Percentiles rank a stretch among this genome's conserved stretches.
Conservation (phyloP, 2,797 vertebrate species). For the Poecilia gillii region DNA sequence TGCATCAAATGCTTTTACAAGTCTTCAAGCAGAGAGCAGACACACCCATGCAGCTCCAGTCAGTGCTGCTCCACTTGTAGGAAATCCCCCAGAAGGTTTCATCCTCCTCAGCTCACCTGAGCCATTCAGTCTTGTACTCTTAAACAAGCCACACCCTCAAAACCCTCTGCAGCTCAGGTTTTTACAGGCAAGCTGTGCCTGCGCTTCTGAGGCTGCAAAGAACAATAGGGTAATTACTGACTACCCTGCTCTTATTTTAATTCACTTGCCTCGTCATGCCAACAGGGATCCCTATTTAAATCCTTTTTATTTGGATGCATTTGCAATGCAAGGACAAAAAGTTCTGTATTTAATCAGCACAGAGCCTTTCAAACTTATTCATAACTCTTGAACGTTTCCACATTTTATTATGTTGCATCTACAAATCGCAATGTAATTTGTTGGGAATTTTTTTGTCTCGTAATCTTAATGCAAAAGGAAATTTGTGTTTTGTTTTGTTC, state of each 20-base stretch:
- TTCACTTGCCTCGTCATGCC: conserved; percentile 47
- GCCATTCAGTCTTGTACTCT: conserved; percentile 45
- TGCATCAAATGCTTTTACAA: conserved; percentile 6
- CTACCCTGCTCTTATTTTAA: conserved; percentile 47
- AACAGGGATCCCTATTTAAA: conserved; percentile 60
- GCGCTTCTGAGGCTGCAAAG: conserved; percentile 39
- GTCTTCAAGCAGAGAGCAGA: conserved; percentile 14
- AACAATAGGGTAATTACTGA: conserved; percentile 60
- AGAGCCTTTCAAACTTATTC: conserved; percentile 37
- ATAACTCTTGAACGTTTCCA: conserved; percentile 7
- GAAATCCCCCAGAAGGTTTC: conserved; percentile 62
- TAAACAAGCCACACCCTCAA: conserved; percentile 64
- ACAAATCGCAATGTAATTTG: neutral
- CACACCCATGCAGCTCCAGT: conserved; percentile 22
- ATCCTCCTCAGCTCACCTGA: conserved; percentile 62
- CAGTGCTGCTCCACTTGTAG: conserved; percentile 41
- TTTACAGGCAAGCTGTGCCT: conserved; percentile 58
- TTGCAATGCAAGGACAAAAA: conserved; percentile 61
- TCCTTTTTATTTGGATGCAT: conserved; percentile 62
- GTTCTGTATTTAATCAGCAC: conserved; percentile 32
- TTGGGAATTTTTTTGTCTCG: neutral
- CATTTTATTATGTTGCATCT: neutral
- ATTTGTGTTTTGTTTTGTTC: neutral
- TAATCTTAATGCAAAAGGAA: neutral
- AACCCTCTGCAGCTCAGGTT: conserved; percentile 62